phyloP scores from a whole-genome alignment of 2,113 vertebrate species.

The Willisornis vidua region DNA sequence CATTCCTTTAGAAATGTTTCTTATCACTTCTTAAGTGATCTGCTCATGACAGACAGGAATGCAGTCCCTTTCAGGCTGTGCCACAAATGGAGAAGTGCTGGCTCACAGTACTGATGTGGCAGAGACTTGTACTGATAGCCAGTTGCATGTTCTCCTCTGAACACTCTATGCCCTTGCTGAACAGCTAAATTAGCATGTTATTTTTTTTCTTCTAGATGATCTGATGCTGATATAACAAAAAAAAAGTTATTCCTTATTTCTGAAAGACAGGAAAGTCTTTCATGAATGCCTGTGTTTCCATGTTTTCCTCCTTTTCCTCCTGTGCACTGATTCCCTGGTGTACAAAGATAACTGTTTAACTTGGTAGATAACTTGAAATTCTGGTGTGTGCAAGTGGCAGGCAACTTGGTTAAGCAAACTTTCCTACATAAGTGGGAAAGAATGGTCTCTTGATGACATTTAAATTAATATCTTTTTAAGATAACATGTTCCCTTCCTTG shows the following conservation, averaged over 20 bases:
- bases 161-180: not conserved
- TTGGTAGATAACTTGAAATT: not conserved
- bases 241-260: not conserved
- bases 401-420: not conserved
- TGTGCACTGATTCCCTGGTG: rapidly evolving
- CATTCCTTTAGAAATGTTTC: slow-evolving; percentile 58
- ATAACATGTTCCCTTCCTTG: not conserved
- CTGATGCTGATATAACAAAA: not conserved
- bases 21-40: slow-evolving; percentile 44
- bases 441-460: not conserved
- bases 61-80: slow-evolving; percentile 35
- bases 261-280: not conserved
- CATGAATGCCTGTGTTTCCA: rapidly evolving
- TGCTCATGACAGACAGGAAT: slow-evolving; percentile 36
- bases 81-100: not conserved
- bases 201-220: not conserved
- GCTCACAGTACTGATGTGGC: not conserved
- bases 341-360: not conserved
- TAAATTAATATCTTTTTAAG: not conserved
- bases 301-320: not conserved
- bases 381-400: not conserved
- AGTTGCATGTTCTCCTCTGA: not conserved
- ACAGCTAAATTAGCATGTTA: not conserved
- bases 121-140: not conserved
- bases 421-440: not conserved